Base-by-base conservation (phyloP, 2,888 invertebrate genomes). In the Periphyllus acericola region DNA sequence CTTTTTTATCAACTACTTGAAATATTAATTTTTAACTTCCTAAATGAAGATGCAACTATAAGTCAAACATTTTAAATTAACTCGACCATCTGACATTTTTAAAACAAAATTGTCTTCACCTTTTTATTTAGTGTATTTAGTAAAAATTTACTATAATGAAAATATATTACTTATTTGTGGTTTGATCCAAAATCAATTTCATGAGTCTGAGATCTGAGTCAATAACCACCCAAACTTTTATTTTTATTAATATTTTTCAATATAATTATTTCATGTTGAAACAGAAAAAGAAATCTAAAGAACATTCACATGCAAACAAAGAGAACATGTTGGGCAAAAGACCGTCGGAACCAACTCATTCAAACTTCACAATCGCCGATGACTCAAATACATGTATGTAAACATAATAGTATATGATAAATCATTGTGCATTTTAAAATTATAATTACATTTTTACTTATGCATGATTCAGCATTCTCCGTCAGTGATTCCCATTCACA, bases 401-500 rank as follows among this genome's bases (percentile, higher is more conserved):
- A 2, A 9, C 17, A 68, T 11, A 66, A n/a, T 66, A 66, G 66
- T 66, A n/a, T 66, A 25, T 8, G 6, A 66, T n/a, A 68, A n/a
- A n/a, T 68, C 68, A 68, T 68, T 68, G 29, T n/a, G 60, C 21
- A 25, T 25, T 60, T 25, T 25, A 21, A 32, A 14, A 29, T n/a
- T 29, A 71, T 72, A 72, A 34, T 19, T 19, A 72, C 34, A 72
- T 34, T 19, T 72, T 68, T 68, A 60, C 25, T 29, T 68, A 21
- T 76, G 29, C 60, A 34, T 96, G 93, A 97, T 97, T 29, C 29
- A 89, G 89, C 89, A 92, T 97, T 97, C 32, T 96, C 96, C 90
- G 96, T 96, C 14, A 97, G 97, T 91, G 97, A 97, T 92, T 96
- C 96, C 1, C 97, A 97, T 92, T 96, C 96, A 1, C 97, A 97